Evolutionary conservation across 1,140 invertebrate species (phyloP).

Genomic region (Drosophila asahinai): DNA sequence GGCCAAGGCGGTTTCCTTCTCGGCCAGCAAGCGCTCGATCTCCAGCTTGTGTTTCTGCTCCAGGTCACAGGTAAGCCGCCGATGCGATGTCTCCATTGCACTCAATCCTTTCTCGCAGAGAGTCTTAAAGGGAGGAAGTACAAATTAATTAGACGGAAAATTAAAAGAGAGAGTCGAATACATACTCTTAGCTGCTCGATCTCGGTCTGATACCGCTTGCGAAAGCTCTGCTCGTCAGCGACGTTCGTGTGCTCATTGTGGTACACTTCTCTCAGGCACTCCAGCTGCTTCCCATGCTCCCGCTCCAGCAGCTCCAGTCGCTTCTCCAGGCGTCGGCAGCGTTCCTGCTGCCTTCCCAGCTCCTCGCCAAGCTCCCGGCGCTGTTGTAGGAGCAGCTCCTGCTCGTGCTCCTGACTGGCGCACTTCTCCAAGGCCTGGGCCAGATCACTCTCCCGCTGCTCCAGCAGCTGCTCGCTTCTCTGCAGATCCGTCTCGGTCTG

Average conservation of each 20-base stretch:
- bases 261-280: conserved; percentile 90
- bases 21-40: conserved; percentile 86
- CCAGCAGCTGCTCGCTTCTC: conserved; percentile 70
- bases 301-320: conserved; percentile 90
- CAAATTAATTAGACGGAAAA: neutral
- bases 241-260: conserved; percentile 86
- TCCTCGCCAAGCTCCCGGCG: conserved; percentile 85
- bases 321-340: conserved; percentile 89
- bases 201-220: conserved; percentile 92
- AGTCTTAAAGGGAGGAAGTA: conserved; percentile 84
- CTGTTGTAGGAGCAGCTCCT: conserved; percentile 69
- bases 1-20: conserved; percentile 95
- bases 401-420: conserved; percentile 69
- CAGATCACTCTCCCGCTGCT: conserved; percentile 72
- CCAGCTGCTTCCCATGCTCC: conserved; percentile 91
- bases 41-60: conserved; percentile 94
- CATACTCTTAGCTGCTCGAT: conserved; percentile 92
- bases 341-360: conserved; percentile 87
- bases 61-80: conserved; percentile 93
- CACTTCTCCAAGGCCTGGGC: conserved; percentile 75
- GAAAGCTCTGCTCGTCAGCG: conserved; percentile 88
- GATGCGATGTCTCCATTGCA: conserved; percentile 95
- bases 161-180: neutral
- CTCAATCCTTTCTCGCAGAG: conserved; percentile 94
- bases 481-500: conserved; percentile 72